phyloP scores from a whole-genome alignment of 2,888 invertebrate species.

The Brachypalpus laphriformis region DNA sequence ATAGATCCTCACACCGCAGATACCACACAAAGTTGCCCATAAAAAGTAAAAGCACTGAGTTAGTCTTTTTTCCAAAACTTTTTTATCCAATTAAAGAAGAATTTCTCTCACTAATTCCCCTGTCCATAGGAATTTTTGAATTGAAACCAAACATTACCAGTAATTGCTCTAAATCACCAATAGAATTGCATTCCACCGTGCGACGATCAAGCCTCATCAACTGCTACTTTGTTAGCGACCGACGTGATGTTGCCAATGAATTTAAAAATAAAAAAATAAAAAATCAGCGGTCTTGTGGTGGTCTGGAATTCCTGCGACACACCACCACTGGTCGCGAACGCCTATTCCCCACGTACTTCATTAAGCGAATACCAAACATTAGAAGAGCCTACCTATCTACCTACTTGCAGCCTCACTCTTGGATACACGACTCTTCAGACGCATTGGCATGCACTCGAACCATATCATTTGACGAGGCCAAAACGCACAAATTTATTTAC shows the following conservation, averaged over 20 bases:
- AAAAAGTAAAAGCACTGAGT: neutral
- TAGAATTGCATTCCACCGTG: constrained; percentile 45
- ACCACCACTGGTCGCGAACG: constrained; percentile 36
- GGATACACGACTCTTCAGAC: constrained; percentile 39
- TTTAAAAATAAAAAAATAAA: constrained; percentile 4
- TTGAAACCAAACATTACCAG: constrained; percentile 59
- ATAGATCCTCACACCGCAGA: neutral
- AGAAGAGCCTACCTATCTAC: constrained; percentile 33
- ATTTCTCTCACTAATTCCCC: constrained; percentile 56
- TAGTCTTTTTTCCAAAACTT: neutral
- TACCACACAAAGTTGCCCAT: neutral
- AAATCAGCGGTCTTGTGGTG: constrained; percentile 40
- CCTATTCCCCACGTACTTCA: constrained; percentile 61
- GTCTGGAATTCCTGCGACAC: constrained; percentile 65
- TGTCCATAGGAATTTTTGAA: constrained; percentile 49
- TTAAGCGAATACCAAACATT: constrained; percentile 65
- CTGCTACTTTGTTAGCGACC: constrained; percentile 64
- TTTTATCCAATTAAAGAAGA: constrained; percentile 59
- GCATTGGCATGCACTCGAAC: constrained; percentile 46
- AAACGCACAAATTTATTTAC: constrained; percentile 16
- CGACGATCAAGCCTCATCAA: constrained; percentile 59
- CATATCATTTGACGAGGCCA: constrained; percentile 53
- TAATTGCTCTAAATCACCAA: constrained; percentile 71
- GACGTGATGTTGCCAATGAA: constrained; percentile 43
- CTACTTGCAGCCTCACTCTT: constrained; percentile 6